Conservation (phyloP, 2,797 vertebrate species). For the Neomorphus geoffroyi region DNA sequence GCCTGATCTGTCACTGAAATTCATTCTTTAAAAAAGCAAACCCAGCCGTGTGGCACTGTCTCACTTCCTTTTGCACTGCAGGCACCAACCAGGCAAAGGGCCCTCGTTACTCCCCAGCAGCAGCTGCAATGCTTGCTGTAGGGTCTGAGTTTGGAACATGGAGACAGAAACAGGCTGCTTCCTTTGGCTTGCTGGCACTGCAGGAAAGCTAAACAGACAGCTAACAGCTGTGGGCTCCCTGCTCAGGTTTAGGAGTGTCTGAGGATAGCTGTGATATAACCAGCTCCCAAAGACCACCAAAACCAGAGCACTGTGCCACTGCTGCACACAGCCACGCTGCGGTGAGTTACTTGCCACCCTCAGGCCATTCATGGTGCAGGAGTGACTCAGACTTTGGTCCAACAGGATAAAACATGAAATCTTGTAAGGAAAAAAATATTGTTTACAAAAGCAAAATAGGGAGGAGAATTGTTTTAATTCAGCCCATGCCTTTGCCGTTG, state of each 20-base stretch:
- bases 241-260: background rate
- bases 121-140: background rate
- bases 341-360: background rate
- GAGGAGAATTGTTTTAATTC: background rate
- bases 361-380: background rate
- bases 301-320: background rate
- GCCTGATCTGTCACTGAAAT: background rate
- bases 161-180: background rate
- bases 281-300: background rate
- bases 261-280: background rate
- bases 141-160: background rate
- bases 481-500: background rate
- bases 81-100: background rate
- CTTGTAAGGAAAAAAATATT: fast-evolving
- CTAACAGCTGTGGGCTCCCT: background rate
- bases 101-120: background rate
- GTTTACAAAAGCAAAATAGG: background rate
- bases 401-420: background rate
- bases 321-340: background rate
- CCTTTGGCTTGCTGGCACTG: background rate
- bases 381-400: background rate
- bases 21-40: background rate
- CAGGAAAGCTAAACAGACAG: background rate
- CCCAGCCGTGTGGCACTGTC: background rate
- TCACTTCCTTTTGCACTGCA: fast-evolving